Percentiles rank a stretch among this genome's conserved stretches.
Evolutionary conservation across 64 coral and sea anemone species (phyloP).

Genomic region (Pocillopora verrucosa): DNA sequence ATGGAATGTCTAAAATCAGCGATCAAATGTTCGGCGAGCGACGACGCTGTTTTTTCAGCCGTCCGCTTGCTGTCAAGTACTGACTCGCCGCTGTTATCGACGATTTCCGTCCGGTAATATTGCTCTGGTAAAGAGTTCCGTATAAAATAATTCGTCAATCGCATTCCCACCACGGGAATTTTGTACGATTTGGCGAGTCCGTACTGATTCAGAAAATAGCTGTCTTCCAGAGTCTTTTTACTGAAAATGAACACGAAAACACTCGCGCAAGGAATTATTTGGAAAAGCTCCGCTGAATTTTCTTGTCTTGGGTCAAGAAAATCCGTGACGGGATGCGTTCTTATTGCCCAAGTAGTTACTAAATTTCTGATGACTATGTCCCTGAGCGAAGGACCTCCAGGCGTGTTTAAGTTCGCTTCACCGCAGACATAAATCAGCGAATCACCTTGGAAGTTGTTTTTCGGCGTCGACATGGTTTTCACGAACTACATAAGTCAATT

Average conservation of each 20-base stretch:
- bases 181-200: conserved; percentile 89
- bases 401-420: conserved; percentile 38
- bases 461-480: neutral
- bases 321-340: conserved; percentile 68
- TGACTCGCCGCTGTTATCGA: conserved; percentile 56
- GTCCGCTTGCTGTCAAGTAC: conserved; percentile 13
- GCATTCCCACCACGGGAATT: conserved; percentile 79
- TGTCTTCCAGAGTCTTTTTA: conserved; percentile 82
- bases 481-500: neutral
- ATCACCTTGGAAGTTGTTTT: neutral
- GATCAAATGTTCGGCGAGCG: conserved; percentile 77
- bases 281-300: conserved; percentile 45
- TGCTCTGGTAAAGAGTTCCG: conserved; percentile 93
- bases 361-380: conserved; percentile 69
- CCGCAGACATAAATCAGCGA: conserved; percentile 78
- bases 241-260: conserved; percentile 95
- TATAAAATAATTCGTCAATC: conserved; percentile 89
- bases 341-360: conserved; percentile 55
- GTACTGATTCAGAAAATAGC: conserved; percentile 91
- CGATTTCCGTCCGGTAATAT: conserved; percentile 89
- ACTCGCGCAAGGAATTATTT: conserved; percentile 67
- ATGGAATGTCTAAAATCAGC: conserved; percentile 82
- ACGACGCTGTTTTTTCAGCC: conserved; percentile 37
- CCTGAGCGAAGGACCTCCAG: conserved; percentile 42
- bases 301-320: conserved; percentile 57